Conservation (phyloP, 2,888 invertebrate genomes). For the Eubasilissa splendida region DNA sequence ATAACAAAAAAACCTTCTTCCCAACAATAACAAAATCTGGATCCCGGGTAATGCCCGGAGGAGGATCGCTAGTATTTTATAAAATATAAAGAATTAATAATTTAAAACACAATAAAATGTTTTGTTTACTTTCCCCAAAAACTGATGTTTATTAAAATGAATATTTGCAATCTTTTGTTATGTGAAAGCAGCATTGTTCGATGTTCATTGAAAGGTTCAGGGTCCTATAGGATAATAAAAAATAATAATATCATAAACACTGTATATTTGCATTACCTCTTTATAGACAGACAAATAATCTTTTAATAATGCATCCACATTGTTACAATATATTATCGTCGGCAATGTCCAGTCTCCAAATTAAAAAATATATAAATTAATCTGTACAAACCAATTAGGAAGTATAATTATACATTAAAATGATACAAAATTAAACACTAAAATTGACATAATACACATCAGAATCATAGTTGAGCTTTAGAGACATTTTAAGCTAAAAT, state of each 20-base stretch:
- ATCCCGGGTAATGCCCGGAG: too few relatives aligned
- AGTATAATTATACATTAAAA: neutral
- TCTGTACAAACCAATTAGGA: slow-evolving; percentile 31
- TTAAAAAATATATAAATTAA: slow-evolving; percentile 23
- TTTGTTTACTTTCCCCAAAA: too few relatives aligned
- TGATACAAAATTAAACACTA: slow-evolving; percentile 16
- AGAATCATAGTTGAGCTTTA: slow-evolving; percentile 35
- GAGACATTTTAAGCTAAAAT: neutral
- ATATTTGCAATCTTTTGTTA: too few relatives aligned
- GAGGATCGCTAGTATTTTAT: too few relatives aligned
- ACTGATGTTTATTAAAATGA: too few relatives aligned
- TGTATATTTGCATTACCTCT: slow-evolving; percentile 21
- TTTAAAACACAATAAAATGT: too few relatives aligned
- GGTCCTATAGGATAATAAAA: neutral
- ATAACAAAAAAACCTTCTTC: too few relatives aligned
- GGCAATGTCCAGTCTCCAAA: slow-evolving; percentile 29
- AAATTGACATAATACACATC: slow-evolving; percentile 12
- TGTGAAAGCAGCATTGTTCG: too few relatives aligned
- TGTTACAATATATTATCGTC: neutral
- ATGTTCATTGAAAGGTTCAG: too few relatives aligned
- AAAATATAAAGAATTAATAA: too few relatives aligned
- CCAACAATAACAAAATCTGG: too few relatives aligned
- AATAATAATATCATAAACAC: slow-evolving; percentile 7
- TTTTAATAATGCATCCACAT: slow-evolving; percentile 1
- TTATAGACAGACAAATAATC: neutral